Evolutionary conservation across 2,113 vertebrate genomes (phyloP), one percentile per base, ranked within the genome.

Genomic region (Embiotoca jacksoni): DNA sequence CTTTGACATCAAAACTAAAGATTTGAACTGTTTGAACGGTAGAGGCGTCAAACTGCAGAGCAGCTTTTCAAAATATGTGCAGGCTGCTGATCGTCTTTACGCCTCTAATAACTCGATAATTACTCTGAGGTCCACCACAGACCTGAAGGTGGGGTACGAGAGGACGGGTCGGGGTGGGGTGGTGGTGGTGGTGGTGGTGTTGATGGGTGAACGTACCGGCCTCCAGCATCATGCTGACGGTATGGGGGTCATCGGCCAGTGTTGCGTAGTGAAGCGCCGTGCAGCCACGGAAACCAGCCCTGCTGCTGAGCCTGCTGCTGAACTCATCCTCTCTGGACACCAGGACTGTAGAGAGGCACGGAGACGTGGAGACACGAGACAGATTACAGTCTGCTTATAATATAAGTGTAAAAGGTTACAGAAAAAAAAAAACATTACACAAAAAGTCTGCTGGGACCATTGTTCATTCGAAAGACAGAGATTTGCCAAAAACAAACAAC

Each of bases 301-400:
- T 92, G 84, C 96, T 93, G 92, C 98, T 99, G 66, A 99, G 92
- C 14, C 96, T 93, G 92, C 94, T 96, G 92, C 93, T 99, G 95
- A 99, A 99, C 54, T 99, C 97, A 4, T 99, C 98, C 75, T 99
- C 98, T 60, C 98, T 94, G 58, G 95, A 97, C 36, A 99, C 96
- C 3, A 99, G 90, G 13, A 99, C 98, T 99, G 91, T 7, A 77
- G 31, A 33, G 11, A 60, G 35, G 0, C 23, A 52, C 10, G 36
- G 41, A 36, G 8, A n/a, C 1, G 16, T 54, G 15, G 32, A 74
- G 4, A 54, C 32, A 35, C 0, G 6, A 41, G 31, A 41, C 1
- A n/a, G 31, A 69, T 76, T 8, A 35, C 44, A 53, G 30, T 52
- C 31, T 11, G 15, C 13, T 5, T 30, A 23, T n/a, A 15, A 7